Percentiles rank a stretch among this genome's conserved stretches.
phyloP scores from a whole-genome alignment of 1,140 invertebrate genomes.

The Ganaspis sp. region DNA sequence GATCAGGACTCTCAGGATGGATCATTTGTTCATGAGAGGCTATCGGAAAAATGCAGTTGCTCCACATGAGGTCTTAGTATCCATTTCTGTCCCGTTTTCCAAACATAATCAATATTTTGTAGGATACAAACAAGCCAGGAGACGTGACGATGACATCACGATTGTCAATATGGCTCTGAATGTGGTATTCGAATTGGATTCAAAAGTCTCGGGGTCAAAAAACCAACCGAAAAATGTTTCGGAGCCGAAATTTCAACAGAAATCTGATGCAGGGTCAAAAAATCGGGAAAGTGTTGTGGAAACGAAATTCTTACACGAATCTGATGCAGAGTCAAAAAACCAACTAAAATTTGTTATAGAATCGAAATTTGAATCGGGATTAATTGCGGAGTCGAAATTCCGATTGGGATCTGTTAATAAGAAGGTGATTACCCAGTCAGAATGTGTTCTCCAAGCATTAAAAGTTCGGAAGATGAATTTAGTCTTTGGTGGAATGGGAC shows the following conservation, averaged over 20 bases:
- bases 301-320: too few relatives aligned
- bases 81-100: slow-evolving; percentile 83
- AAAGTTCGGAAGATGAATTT: slow-evolving; percentile 82
- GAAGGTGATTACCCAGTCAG: too few relatives aligned
- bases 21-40: slow-evolving; percentile 90
- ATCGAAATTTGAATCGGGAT: too few relatives aligned
- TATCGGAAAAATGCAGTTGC: slow-evolving; percentile 89
- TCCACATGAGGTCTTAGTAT: slow-evolving; percentile 87
- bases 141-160: slow-evolving; percentile 96
- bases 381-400: too few relatives aligned
- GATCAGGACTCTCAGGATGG: slow-evolving; percentile 82
- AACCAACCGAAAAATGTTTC: too few relatives aligned
- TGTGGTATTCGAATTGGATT: slow-evolving; percentile 70
- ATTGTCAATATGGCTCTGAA: slow-evolving; percentile 93
- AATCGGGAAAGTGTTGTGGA: slow-evolving; percentile 60
- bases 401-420: too few relatives aligned
- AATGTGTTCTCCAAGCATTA: too few relatives aligned
- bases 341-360: too few relatives aligned
- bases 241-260: too few relatives aligned
- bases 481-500: slow-evolving; percentile 94
- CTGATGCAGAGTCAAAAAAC: too few relatives aligned
- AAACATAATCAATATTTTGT: slow-evolving; percentile 85
- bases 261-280: too few relatives aligned
- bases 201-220: too few relatives aligned
- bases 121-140: slow-evolving; percentile 94